Evolutionary conservation across 23 tunicate species (phyloP).

Genomic region (Styela plicata): DNA sequence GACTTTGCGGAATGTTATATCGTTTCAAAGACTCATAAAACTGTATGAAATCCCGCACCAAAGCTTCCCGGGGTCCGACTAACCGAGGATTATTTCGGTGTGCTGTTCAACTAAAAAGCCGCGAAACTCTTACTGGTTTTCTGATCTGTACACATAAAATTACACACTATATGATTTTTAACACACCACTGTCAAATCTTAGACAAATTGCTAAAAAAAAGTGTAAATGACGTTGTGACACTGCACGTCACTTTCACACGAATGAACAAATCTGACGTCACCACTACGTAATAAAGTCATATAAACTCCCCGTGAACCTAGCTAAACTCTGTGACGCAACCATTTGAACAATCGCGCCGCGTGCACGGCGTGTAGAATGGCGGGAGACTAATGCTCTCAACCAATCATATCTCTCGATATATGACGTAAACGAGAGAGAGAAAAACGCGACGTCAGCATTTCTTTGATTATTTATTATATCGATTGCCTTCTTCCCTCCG

Average conservation of each 20-base stretch:
- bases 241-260: background rate
- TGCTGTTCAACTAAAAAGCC: too few relatives aligned
- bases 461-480: background rate
- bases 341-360: slow-evolving; percentile 11
- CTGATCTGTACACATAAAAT: too few relatives aligned
- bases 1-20: too few relatives aligned
- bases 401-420: slow-evolving; percentile 27
- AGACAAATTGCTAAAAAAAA: too few relatives aligned
- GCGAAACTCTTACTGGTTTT: too few relatives aligned
- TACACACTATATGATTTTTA: too few relatives aligned
- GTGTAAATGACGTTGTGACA: background rate
- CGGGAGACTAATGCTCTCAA: slow-evolving; percentile 22
- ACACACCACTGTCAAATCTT: too few relatives aligned
- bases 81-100: too few relatives aligned
- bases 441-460: slow-evolving; percentile 6
- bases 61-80: too few relatives aligned
- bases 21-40: too few relatives aligned
- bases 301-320: background rate
- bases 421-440: background rate
- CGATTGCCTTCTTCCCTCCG: slow-evolving; percentile 7
- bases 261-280: slow-evolving; percentile 1
- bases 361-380: slow-evolving; percentile 23
- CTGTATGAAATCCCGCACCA: too few relatives aligned
- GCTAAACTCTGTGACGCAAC: background rate
- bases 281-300: background rate